These are phyloP conservation scores for Macaria notata DNA, from an alignment of 2,888 invertebrate species.

Conservation along the genomic window DNA sequence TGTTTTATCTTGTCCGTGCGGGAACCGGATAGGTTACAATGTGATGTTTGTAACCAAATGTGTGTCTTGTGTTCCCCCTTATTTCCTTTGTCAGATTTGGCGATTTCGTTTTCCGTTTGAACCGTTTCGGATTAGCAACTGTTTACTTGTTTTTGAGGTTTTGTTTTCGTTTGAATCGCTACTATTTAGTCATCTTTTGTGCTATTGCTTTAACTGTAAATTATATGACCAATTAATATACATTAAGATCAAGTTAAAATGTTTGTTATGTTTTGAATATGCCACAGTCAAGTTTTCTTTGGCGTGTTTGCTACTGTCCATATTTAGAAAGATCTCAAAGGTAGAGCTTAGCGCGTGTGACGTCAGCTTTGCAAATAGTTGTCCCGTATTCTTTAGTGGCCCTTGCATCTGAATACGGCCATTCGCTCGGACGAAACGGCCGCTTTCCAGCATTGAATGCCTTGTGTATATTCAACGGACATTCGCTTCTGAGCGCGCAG, in stretches of 20 bases:
- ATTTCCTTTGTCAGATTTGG: constrained; percentile 17
- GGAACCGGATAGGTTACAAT: constrained; percentile 33
- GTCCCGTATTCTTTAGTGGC: constrained; percentile 40
- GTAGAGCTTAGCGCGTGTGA: constrained; percentile 34
- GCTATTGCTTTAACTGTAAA: too few species aligned
- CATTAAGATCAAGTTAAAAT: too few species aligned
- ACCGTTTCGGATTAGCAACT: constrained; percentile 16
- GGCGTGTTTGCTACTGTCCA: constrained; percentile 12
- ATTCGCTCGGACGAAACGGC: constrained; percentile 38
- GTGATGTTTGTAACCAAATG: constrained; percentile 30
- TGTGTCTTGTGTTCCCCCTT: constrained; percentile 16
- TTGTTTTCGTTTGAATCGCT: background rate
- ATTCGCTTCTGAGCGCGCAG: constrained; percentile 12
- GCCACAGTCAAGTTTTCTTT: constrained; percentile 6
- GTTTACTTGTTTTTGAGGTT: constrained; percentile 6
- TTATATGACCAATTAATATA: too few species aligned
- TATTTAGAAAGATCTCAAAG: constrained; percentile 35
- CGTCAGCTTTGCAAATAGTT: constrained; percentile 44
- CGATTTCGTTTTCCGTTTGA: constrained; percentile 19
- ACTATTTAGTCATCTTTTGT: constrained; percentile 2
- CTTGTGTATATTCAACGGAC: constrained; percentile 17
- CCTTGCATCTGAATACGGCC: constrained; percentile 32
- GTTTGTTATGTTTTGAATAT: too few species aligned
- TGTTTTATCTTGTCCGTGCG: constrained; percentile 33
- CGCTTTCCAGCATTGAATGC: constrained; percentile 40